Evolutionary conservation across 2,797 vertebrate species (phyloP).

Genomic region (Clarias pachynema): DNA sequence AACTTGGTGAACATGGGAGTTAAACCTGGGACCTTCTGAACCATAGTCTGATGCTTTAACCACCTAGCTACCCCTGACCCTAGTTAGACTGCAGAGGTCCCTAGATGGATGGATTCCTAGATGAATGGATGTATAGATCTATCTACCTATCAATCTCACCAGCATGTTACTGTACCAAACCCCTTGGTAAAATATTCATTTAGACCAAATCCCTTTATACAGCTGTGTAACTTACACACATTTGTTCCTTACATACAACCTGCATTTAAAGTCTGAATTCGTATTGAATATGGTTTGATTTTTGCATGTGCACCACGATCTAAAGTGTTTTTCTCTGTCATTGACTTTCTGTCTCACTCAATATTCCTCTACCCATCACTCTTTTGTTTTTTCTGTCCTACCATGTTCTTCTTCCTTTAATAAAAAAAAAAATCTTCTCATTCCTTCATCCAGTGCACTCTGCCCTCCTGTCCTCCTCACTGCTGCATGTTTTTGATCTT

Average conservation of each 20-base stretch:
- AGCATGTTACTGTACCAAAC: no score
- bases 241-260: not conserved
- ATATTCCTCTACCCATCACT: not conserved
- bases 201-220: not conserved
- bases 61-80: no score
- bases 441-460: not conserved
- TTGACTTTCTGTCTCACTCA: not conserved
- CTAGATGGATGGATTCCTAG: no score
- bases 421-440: not conserved
- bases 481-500: constrained; percentile 38
- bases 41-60: no score
- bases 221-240: not conserved
- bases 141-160: no score
- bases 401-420: constrained; percentile 10
- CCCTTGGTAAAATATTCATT: not conserved
- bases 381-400: not conserved
- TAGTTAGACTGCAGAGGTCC: no score
- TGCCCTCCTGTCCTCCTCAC: not conserved
- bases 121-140: no score
- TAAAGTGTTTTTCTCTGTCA: not conserved
- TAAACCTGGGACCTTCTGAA: no score
- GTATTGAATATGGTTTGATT: not conserved
- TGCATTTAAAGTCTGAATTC: not conserved
- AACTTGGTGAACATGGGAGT: no score
- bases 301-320: not conserved